A percentile compares a stretch with the other conserved stretches of the same genome.
These are phyloP conservation scores for Percopsis omiscomaycus DNA, from an alignment of 2,797 vertebrate genomes.

Conservation along the genomic window DNA sequence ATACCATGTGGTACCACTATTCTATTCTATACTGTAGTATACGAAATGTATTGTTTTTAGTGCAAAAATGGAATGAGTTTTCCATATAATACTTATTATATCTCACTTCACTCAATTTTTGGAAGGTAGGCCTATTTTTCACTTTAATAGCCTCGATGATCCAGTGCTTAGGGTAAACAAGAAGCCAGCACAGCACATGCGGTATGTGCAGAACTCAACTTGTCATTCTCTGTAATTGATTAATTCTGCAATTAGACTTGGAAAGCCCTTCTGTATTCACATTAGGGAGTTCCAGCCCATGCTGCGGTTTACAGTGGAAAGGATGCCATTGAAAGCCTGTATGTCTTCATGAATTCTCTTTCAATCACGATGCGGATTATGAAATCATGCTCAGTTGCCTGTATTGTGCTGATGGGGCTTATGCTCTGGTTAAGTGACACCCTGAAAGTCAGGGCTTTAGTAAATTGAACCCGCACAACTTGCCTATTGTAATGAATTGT, in stretches of 20 bases:
- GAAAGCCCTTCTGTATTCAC: constrained; percentile 57
- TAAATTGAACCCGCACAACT: constrained; percentile 57
- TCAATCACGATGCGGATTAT: constrained; percentile 70
- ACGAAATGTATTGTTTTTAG: constrained; percentile 32
- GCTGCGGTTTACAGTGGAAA: constrained; percentile 53
- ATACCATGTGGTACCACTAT: constrained; percentile 26
- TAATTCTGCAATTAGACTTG: constrained; percentile 72
- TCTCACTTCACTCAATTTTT: not conserved
- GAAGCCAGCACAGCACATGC: constrained; percentile 47
- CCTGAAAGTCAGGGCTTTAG: constrained; percentile 51
- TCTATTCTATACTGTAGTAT: constrained; percentile 10
- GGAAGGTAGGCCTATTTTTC: not conserved
- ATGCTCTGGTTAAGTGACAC: constrained; percentile 67
- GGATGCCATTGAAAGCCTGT: constrained; percentile 59
- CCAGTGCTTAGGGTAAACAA: constrained; percentile 47
- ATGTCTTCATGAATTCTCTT: constrained; percentile 63
- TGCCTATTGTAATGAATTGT: constrained; percentile 47
- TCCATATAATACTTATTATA: no score
- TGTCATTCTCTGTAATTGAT: constrained; percentile 74
- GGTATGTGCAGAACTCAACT: constrained; percentile 55
- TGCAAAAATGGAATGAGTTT: constrained; percentile 48
- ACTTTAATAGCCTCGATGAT: constrained; percentile 16
- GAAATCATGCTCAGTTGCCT: constrained; percentile 61
- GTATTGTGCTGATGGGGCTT: constrained; percentile 63
- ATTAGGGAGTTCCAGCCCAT: constrained; percentile 56